Conservation (phyloP, 1,140 invertebrate species). For the Diuraphis noxia region DNA sequence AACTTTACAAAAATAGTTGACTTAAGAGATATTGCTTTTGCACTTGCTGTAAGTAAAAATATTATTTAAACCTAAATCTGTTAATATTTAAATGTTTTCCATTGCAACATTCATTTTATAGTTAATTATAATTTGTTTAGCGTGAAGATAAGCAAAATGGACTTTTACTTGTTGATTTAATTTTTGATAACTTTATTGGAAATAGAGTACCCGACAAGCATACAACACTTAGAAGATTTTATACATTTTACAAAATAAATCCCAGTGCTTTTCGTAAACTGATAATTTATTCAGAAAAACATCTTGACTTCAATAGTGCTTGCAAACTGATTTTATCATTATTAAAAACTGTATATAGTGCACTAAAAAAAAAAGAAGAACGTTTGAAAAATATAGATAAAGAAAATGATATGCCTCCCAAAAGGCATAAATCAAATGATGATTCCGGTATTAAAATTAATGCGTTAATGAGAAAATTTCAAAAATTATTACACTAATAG, state of each 20-base stretch:
- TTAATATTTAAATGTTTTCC: neutral
- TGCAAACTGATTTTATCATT: constrained; percentile 43
- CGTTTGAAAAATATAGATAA: neutral
- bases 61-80: neutral
- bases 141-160: constrained; percentile 28
- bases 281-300: constrained; percentile 32
- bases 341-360: constrained; percentile 17
- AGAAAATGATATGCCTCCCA: constrained; percentile 11
- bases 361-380: constrained; percentile 32
- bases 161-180: constrained; percentile 38
- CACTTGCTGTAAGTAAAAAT: constrained; percentile 46
- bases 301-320: constrained; percentile 13
- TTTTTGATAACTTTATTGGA: constrained; percentile 48
- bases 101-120: neutral
- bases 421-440: neutral
- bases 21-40: constrained; percentile 30
- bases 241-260: constrained; percentile 39
- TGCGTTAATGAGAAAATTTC: neutral
- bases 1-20: constrained; percentile 22
- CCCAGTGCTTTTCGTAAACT: constrained; percentile 20
- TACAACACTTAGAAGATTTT: constrained; percentile 26
- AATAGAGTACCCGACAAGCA: neutral
- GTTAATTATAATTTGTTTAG: neutral
- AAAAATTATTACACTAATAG: neutral
- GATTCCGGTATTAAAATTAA: neutral